Evolutionary conservation across 2,888 invertebrate genomes (phyloP), one percentile per base, ranked within the genome.

Genomic region (Pedicia rivosa): DNA sequence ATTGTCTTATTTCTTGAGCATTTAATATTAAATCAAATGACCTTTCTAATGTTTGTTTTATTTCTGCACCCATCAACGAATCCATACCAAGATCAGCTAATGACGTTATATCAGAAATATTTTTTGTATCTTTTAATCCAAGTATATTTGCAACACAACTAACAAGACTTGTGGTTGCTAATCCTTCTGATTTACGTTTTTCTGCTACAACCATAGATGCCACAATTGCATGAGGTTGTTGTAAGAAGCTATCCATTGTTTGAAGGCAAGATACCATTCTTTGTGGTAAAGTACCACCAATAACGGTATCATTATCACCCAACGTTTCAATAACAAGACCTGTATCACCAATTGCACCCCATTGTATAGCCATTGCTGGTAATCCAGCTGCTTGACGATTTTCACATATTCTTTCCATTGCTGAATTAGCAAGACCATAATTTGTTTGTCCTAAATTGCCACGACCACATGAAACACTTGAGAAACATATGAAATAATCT

Each of bases 271-370:
- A 94, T n/a, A 76, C 64, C 68, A 98, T 88, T 48, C 91, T 74
- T 64, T 98, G 97, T 10, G 97, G 97, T 47, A 94, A 59, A 6
- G 97, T 97, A 44, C 97, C 97, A 42, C 92, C 91, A 46, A 97
- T 81, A 48, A 87, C 87, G 0, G 82, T 78, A 35, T 90, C 86
- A 59, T 91, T 92, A 46, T 72, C 77, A 32, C 88, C 84, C 74
- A 92, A 81, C 32, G 78, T 81, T 51, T 92, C 90, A 52, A 86
- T 63, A 42, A 97, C 74, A 39, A 97, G 70, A 36, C 97, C 97
- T 28, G 94, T 94, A 59, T 98, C 97, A 40, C 94, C 97, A 52
- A 98, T 86, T 42, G 95, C 97, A 46, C 98, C 98, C 97, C 97
- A 98, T 63, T 98, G 97, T 49, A 98, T 86, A 28, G 95, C 91